These are phyloP conservation scores for Diabrotica virgifera DNA, from an alignment of 1,140 invertebrate species.

Conservation along the genomic window DNA sequence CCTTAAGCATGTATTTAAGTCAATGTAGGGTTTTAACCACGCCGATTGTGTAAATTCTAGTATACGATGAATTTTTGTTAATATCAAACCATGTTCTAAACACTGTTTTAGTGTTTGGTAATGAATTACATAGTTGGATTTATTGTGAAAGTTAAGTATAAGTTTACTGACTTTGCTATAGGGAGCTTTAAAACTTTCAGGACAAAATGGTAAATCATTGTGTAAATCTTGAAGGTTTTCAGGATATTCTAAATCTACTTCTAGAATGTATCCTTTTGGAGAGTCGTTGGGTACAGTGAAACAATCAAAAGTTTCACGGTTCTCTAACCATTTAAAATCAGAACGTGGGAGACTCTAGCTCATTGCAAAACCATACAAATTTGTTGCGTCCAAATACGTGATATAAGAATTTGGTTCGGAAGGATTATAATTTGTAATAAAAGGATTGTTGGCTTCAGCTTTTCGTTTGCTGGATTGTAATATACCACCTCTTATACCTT, in stretches of 20 bases:
- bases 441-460: conserved; percentile 29
- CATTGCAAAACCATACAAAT: background rate
- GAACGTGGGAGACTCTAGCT: background rate
- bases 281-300: too few relatives aligned
- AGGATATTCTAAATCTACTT: conserved; percentile 20
- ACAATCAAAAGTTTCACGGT: too few relatives aligned
- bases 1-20: conserved; percentile 46
- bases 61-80: conserved; percentile 22
- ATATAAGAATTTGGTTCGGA: background rate
- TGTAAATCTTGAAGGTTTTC: conserved; percentile 34
- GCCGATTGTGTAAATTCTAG: conserved; percentile 45
- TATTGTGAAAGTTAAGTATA: conserved; percentile 37
- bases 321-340: too few relatives aligned
- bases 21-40: conserved; percentile 47
- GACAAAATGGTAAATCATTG: conserved; percentile 47
- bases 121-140: conserved; percentile 47
- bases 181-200: conserved; percentile 36
- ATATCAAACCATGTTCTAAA: conserved; percentile 1
- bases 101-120: conserved; percentile 31
- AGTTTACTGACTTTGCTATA: conserved; percentile 44
- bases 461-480: conserved; percentile 31
- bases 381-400: background rate
- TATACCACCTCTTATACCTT: background rate
- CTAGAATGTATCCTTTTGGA: conserved; percentile 40
- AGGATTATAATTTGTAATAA: background rate